Percentiles rank a stretch among this genome's conserved stretches.
Evolutionary conservation across 2,113 vertebrate species (phyloP).

Genomic region (Hoplias malabaricus): DNA sequence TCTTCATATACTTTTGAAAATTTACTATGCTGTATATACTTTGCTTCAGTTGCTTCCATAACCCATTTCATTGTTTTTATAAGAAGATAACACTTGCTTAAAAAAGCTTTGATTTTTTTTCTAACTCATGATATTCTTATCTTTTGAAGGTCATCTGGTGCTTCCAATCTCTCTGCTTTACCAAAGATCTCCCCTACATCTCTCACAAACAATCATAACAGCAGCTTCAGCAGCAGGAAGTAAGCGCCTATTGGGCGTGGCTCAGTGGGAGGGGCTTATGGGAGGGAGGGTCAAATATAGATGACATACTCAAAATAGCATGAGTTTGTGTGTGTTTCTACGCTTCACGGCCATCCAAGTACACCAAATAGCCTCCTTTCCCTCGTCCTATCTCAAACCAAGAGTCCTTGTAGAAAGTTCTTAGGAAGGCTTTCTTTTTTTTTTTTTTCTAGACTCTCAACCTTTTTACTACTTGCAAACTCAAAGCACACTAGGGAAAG

Average conservation of each 20-base stretch:
- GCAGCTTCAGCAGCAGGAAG: slow-evolving; percentile 99
- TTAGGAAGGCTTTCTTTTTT: neutral
- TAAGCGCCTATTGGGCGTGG: slow-evolving; percentile 78
- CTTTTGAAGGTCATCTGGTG: slow-evolving; percentile 98
- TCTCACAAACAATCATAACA: slow-evolving; percentile 99
- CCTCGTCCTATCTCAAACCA: neutral
- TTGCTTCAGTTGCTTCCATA: slow-evolving; percentile 29
- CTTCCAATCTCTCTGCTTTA: slow-evolving; percentile 99
- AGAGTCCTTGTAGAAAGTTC: neutral
- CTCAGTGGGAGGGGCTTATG: slow-evolving; percentile 43
- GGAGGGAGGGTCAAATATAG: slow-evolving; percentile 19
- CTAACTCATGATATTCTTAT: slow-evolving; percentile 86
- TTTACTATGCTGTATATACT: slow-evolving; percentile 10
- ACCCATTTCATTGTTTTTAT: slow-evolving; percentile 47
- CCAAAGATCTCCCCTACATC: slow-evolving; percentile 99
- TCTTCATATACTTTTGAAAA: neutral
- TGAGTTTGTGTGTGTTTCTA: slow-evolving; percentile 28
- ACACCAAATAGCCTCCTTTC: slow-evolving; percentile 36
- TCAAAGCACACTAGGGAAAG: slow-evolving; percentile 3
- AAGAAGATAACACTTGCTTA: slow-evolving; percentile 24
- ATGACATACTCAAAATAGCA: neutral
- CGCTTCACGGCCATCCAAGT: slow-evolving; percentile 8
- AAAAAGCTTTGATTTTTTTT: slow-evolving; percentile 41
- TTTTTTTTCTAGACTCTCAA: neutral
- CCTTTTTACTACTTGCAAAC: neutral